Conservation (phyloP, 2,888 invertebrate genomes). For the Gymnocheta viridis region DNA sequence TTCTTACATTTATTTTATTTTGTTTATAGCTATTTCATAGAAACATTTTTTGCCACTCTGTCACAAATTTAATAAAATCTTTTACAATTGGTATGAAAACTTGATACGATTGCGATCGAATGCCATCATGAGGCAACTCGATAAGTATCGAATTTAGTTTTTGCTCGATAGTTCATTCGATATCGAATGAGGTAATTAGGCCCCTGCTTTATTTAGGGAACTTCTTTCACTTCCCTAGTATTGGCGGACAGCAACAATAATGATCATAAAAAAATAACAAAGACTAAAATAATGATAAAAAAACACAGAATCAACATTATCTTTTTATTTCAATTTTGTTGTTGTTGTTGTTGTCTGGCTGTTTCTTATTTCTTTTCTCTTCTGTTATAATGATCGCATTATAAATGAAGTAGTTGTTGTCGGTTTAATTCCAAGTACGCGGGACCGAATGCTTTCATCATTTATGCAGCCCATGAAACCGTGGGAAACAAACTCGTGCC, state of each 20-base stretch:
- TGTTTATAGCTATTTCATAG: no score
- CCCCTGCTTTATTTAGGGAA: not conserved
- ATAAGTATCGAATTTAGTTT: no score
- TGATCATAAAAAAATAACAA: constrained; percentile 33
- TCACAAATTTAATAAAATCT: no score
- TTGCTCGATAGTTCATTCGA: no score
- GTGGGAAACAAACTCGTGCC: constrained; percentile 82
- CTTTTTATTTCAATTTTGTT: constrained; percentile 42
- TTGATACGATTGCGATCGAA: no score
- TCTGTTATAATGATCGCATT: constrained; percentile 68
- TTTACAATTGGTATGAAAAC: no score
- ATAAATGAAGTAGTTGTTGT: constrained; percentile 69
- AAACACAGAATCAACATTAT: constrained; percentile 70
- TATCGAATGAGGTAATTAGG: not conserved
- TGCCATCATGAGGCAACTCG: no score
- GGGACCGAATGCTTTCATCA: constrained; percentile 73
- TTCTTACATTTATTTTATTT: no score
- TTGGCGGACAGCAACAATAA: not conserved
- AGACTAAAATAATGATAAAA: constrained; percentile 29
- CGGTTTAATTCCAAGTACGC: constrained; percentile 72
- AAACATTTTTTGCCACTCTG: no score
- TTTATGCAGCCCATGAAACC: constrained; percentile 78
- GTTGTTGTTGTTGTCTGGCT: constrained; percentile 38
- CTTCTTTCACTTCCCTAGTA: not conserved
- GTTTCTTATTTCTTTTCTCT: constrained; percentile 52